Evolutionary conservation across 2,888 invertebrate genomes (phyloP).

Genomic region (Seira sanloemensis): DNA sequence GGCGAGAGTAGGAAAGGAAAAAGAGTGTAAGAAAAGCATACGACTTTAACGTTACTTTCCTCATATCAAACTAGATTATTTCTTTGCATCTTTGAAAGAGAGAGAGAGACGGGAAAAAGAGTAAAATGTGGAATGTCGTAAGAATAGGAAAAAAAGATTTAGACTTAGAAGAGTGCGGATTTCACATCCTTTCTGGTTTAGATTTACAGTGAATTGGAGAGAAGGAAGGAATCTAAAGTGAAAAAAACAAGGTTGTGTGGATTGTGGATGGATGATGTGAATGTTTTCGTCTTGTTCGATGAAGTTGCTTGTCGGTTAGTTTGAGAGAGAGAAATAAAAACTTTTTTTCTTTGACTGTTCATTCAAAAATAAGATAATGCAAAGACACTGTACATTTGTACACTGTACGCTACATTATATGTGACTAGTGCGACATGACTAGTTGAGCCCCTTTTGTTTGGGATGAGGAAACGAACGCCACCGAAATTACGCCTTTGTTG

Average conservation of each 20-base stretch:
- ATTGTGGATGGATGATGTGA: conserved; percentile 36
- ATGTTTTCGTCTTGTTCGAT: conserved; percentile 49
- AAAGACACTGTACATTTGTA: background rate
- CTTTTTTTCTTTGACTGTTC: background rate
- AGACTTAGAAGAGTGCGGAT: conserved; percentile 44
- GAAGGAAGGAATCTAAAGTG: background rate
- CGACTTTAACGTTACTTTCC: background rate
- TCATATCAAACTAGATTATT: background rate
- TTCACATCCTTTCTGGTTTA: conserved; percentile 42
- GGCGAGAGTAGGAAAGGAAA: background rate
- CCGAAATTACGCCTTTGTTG: no score
- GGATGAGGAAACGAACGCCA: no score
- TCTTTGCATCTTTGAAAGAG: background rate
- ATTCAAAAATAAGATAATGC: no score
- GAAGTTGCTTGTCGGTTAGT: conserved; percentile 37
- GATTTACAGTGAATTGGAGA: conserved; percentile 27
- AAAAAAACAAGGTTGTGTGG: background rate
- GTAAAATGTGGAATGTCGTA: no score
- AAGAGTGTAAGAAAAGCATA: background rate
- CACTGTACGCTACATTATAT: no score
- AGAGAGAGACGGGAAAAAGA: no score
- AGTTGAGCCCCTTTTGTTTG: no score
- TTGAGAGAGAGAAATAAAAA: background rate
- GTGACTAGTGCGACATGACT: no score
- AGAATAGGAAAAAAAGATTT: background rate